Base-by-base conservation (phyloP, 2,888 invertebrate genomes). In the Romanomermis culicivorax region DNA sequence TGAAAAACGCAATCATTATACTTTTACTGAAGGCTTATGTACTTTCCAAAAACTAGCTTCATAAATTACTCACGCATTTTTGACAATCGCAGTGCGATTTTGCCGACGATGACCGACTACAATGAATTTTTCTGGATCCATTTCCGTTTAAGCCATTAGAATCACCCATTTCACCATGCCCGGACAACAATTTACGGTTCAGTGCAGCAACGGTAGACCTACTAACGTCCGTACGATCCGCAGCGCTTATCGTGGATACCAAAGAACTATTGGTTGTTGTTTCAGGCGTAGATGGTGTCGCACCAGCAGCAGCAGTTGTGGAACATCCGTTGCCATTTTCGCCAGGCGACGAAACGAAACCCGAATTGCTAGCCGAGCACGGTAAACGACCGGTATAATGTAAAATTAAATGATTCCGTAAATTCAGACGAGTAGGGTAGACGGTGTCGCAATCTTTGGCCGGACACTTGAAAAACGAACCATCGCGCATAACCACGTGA, bases 401-500 rank as follows among this genome's bases (percentile, higher is more conserved):
- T 2, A 60, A 58, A 36, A 53, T 54, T 24, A 67, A 55, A 53
- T 67, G 67, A n/a, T 51, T 51, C 1, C 64, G 59, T 2, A 67
- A 60, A 29, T 58, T 58, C 3, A 62, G 63, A 17, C 56, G 51
- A 47, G 56, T 59, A n/a, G 63, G 63, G 47, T 61, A 68, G 17
- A 64, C 60, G 50, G 58, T 47, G 3, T 58, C 62, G 30, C 64
- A 64, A 43, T 55, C 58, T 36, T 56, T 58, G 11, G 55, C 53
- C 2, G 67, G 65, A 53, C 67, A 67, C 30, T 56, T 56, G 52
- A 59, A 64, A 53, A 65, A 62, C 26, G 59, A 61, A 14, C 67
- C 67, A 52, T 67, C 67, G 23, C 60, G 58, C 56, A 65, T 61
- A 20, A 56, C 47, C 26, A 66, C 56, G 58, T 67, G 67, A 53